phyloP scores from a whole-genome alignment of 2,888 invertebrate genomes.

The Tenodera sinensis region DNA sequence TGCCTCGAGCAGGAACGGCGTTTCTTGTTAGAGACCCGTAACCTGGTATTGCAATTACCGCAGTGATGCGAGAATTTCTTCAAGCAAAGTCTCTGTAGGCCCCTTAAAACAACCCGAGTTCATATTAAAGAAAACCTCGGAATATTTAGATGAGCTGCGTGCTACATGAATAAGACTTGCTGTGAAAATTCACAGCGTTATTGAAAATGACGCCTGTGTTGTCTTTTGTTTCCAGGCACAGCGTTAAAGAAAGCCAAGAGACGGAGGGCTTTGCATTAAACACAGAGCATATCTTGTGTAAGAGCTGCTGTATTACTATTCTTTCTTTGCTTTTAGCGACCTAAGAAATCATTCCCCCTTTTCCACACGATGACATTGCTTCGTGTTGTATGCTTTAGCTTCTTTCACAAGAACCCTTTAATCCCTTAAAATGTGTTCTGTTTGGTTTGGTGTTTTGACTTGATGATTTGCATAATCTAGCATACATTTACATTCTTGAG shows the following conservation, averaged over 20 bases:
- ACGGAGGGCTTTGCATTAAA: background rate
- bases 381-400: no score
- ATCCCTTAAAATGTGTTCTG: no score
- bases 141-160: background rate
- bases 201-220: background rate
- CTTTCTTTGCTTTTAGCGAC: background rate
- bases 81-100: background rate
- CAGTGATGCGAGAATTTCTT: constrained; percentile 1
- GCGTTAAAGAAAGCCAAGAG: background rate
- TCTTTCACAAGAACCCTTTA: no score
- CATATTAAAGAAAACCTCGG: background rate
- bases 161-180: background rate
- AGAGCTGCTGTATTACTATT: background rate
- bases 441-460: no score
- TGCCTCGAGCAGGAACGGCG: background rate
- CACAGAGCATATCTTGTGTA: background rate
- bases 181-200: background rate
- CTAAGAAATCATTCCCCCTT: no score
- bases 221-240: background rate
- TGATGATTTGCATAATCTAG: no score
- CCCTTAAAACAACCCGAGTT: background rate
- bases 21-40: background rate
- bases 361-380: no score
- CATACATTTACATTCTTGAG: no score
- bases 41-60: background rate